Evolutionary conservation across 2,888 invertebrate genomes (phyloP), one percentile per base, ranked within the genome.

Genomic region (Tigriopus californicus): DNA sequence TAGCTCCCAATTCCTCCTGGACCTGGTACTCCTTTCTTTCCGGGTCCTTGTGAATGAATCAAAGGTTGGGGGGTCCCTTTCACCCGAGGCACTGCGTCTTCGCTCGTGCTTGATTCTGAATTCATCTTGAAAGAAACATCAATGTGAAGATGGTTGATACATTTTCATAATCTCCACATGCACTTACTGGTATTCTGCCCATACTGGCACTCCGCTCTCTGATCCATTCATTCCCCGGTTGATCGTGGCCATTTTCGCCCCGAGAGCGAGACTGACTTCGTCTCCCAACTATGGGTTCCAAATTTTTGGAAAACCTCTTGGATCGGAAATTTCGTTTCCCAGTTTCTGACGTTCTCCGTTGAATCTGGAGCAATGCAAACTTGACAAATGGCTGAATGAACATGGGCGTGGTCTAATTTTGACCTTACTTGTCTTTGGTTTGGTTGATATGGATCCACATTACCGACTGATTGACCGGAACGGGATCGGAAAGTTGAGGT

Each of bases 141-240:
- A 33, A 33, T 33, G 33, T n/a, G n/a, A n/a, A n/a, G n/a, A n/a
- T n/a, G n/a, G n/a, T n/a, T n/a, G 33, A 33, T 33, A 5, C 33
- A 33, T 33, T 33, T 33, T n/a, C n/a, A n/a, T n/a, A n/a, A n/a
- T n/a, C n/a, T n/a, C n/a, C n/a, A n/a, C n/a, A n/a, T n/a, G n/a
- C n/a, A n/a, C 33, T 33, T 33, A 33, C 33, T 33, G 33, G 33
- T 3, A 33, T 33, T 33, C 33, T 33, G 33, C 33, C 33, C 33
- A 33, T 33, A 33, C 33, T 33, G 33, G 33, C 33, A 33, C 33
- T 33, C 8, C 57, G 61, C 20, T 62, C 63, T 41, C 57, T 61
- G 47, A 61, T 54, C 44, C 60, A 57, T 41, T 53, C 58, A 41
- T 53, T 52, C 15, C 40, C 61, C 56, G 57, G 58, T 12, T 47